Base-by-base conservation (phyloP, 2,888 invertebrate genomes). In the Priocnemis perturbator region DNA sequence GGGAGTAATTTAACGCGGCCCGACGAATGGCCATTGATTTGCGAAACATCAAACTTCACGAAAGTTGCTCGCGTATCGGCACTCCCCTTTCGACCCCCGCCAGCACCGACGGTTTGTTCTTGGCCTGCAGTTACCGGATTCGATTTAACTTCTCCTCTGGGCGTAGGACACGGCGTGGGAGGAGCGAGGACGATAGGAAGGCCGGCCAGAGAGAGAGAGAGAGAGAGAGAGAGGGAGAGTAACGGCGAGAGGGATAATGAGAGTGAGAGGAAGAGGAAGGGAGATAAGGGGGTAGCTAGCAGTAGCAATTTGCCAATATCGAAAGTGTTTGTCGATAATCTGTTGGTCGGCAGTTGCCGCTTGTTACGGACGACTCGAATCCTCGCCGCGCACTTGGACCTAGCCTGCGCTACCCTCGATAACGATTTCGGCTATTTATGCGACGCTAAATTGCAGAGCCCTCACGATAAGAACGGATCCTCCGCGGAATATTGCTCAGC, bases 41-140 rank as follows among this genome's bases (percentile, higher is more conserved):
- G 79, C 80, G 78, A 79, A 77, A 78, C 78, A 75, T 83, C 77
- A 78, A 81, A 83, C 79, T 83, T 77, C 73, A 63, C 52, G 66
- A 74, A 82, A 83, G 81, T 84, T 81, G 69, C 69, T 71, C 74
- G 75, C 79, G 70, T 78, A 81, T 83, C 83, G 79, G 73, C 77
- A 58, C 75, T 74, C 72, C 52, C 74, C 67, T 55, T 47, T 47
- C 47, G 60, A 55, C 21, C 14, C 62, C 48, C 15, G 20, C 30
- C 52, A 60, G 50, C 44, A 7, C 64, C 26, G 37, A 60, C 77
- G 76, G 83, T 85, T 86, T 84, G 86, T 86, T 86, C 85, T 82
- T 83, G 73, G 83, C 81, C 81, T 82, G 82, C 82, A 84, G 85
- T 86, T 86, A 84, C 84, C 78, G 82, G 85, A 86, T 86, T 86